These are phyloP conservation scores for Mesaphorura yosii DNA, from an alignment of 1,140 invertebrate genomes.

Conservation along the genomic window DNA sequence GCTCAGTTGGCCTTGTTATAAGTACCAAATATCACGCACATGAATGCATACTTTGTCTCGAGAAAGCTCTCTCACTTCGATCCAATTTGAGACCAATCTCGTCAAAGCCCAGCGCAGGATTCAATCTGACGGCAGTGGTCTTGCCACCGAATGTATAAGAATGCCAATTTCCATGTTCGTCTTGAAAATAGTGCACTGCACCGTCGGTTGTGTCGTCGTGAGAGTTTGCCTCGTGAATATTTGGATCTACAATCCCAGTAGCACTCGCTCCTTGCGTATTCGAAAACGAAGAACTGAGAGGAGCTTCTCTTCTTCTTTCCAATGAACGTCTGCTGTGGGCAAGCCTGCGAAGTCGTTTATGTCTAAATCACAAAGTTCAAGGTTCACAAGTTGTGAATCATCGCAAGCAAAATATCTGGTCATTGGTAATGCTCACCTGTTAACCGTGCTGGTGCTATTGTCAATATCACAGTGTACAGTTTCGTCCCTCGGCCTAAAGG, in stretches of 20 bases:
- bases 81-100: not conserved
- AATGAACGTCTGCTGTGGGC: slow-evolving; percentile 28
- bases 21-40: no score
- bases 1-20: not conserved
- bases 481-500: slow-evolving; percentile 28
- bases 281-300: slow-evolving; percentile 11
- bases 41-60: not conserved
- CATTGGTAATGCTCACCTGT: slow-evolving; percentile 28
- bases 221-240: slow-evolving; percentile 61
- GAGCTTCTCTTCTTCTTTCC: slow-evolving; percentile 26
- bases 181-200: slow-evolving; percentile 69
- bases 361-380: slow-evolving; percentile 14
- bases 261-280: not conserved
- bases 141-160: slow-evolving; percentile 80
- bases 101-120: not conserved
- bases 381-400: not conserved
- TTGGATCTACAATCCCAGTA: slow-evolving; percentile 34
- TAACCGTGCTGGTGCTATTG: slow-evolving; percentile 20
- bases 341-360: slow-evolving; percentile 28
- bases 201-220: slow-evolving; percentile 79
- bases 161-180: slow-evolving; percentile 49
- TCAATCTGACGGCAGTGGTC: slow-evolving; percentile 37
- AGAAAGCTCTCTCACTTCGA: not conserved
- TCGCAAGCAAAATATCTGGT: not conserved
- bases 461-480: slow-evolving; percentile 22